Percentiles rank a stretch among this genome's conserved stretches.
phyloP scores from a whole-genome alignment of 2,113 vertebrate species.

The Ranitomeya imitator region DNA sequence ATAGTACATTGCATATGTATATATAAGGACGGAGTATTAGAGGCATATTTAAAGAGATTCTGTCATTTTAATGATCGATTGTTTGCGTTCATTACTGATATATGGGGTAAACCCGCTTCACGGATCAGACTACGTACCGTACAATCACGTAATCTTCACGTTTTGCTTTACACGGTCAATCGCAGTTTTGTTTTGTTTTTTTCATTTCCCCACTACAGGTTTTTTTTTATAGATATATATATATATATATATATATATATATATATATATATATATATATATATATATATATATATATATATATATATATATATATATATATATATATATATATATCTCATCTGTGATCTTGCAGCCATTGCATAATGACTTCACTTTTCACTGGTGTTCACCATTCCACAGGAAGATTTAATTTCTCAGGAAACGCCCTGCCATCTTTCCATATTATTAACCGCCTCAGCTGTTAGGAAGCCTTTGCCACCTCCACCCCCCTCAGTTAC shows the following conservation, averaged over 20 bases:
- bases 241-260: too few relatives aligned
- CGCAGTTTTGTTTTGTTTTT: background rate
- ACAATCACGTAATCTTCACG: conserved; percentile 29
- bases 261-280: too few relatives aligned
- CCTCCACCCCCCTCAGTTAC: background rate
- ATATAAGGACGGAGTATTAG: conserved; percentile 77
- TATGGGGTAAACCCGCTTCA: conserved; percentile 61
- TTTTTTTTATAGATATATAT: background rate
- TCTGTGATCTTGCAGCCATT: background rate
- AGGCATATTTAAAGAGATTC: conserved; percentile 78
- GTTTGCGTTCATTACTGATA: conserved; percentile 72
- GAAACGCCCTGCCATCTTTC: background rate
- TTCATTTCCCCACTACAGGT: background rate
- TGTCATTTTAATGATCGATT: conserved; percentile 79
- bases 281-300: too few relatives aligned
- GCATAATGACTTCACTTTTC: background rate
- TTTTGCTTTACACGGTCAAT: background rate
- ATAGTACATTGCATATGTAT: conserved; percentile 77
- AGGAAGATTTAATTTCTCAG: conserved; percentile 17
- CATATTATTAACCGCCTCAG: too few relatives aligned
- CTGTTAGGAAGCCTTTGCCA: too few relatives aligned
- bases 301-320: too few relatives aligned
- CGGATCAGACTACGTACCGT: background rate
- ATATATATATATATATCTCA: background rate
- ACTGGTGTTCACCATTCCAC: background rate